Evolutionary conservation across 1,140 invertebrate species (phyloP).

Genomic region (Conopomorpha cramerella): DNA sequence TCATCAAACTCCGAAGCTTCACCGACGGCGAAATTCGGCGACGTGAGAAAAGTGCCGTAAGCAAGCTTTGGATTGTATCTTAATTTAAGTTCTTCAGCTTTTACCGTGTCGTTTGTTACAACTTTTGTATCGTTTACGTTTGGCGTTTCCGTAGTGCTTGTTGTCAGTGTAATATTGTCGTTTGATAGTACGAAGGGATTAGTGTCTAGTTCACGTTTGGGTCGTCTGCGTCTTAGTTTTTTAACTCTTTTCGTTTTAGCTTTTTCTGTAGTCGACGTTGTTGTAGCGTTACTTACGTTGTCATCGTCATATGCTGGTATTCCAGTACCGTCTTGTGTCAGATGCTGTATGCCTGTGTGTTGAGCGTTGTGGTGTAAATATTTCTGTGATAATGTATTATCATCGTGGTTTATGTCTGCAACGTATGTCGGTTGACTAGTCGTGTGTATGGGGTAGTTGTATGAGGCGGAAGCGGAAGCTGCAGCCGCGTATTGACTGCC

Average conservation of each 20-base stretch:
- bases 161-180: conserved; percentile 2
- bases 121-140: background rate
- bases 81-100: conserved; percentile 17
- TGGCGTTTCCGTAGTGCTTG: no score
- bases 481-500: no score
- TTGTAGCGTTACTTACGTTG: conserved; percentile 32
- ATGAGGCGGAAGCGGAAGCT: no score
- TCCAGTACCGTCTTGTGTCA: conserved; percentile 32
- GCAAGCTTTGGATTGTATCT: conserved; percentile 7
- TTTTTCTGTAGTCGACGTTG: background rate
- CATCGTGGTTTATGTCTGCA: conserved; percentile 8
- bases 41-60: conserved; percentile 16
- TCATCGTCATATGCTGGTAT: conserved; percentile 35
- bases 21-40: conserved; percentile 24
- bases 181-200: conserved; percentile 11
- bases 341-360: conserved; percentile 31
- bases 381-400: conserved; percentile 16
- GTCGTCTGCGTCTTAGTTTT: conserved; percentile 1
- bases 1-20: conserved; percentile 18
- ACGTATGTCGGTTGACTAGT: conserved; percentile 10
- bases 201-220: conserved; percentile 11
- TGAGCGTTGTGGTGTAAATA: conserved; percentile 27
- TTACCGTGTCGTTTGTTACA: conserved; percentile 6
- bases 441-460: no score
- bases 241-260: background rate